Percentiles rank a stretch among this genome's conserved stretches.
These are phyloP conservation scores for Aethes cnicana DNA, from an alignment of 2,888 invertebrate genomes.

Conservation along the genomic window DNA sequence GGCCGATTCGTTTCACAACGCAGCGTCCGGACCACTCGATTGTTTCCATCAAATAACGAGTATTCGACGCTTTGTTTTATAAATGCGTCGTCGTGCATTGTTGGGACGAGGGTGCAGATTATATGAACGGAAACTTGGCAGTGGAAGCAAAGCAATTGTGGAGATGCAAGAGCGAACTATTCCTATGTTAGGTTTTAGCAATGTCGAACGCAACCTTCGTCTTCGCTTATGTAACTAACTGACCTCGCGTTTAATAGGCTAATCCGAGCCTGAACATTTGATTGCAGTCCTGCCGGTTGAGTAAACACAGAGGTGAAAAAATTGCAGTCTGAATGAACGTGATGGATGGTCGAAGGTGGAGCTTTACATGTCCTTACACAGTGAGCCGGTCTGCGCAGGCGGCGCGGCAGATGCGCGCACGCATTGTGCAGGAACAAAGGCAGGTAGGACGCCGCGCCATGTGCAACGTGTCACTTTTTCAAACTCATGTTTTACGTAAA, in stretches of 20 bases:
- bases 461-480: slow-evolving; percentile 80
- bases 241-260: slow-evolving; percentile 59
- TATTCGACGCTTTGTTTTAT: slow-evolving; percentile 68
- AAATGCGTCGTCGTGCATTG: slow-evolving; percentile 47
- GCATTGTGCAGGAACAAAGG: slow-evolving; percentile 76
- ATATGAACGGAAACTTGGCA: slow-evolving; percentile 25
- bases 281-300: slow-evolving; percentile 26
- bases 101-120: slow-evolving; percentile 41
- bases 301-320: slow-evolving; percentile 21
- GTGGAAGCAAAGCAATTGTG: slow-evolving; percentile 32
- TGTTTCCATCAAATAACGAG: slow-evolving; percentile 71
- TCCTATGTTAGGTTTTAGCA: slow-evolving; percentile 49
- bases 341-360: slow-evolving; percentile 46
- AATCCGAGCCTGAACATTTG: slow-evolving; percentile 32
- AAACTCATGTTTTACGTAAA: slow-evolving; percentile 71
- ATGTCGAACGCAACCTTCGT: slow-evolving; percentile 46
- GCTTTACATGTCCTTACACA: slow-evolving; percentile 40
- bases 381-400: slow-evolving; percentile 56
- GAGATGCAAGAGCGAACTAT: slow-evolving; percentile 27
- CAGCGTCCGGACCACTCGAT: slow-evolving; percentile 80
- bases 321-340: slow-evolving; percentile 42
- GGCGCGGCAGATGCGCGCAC: slow-evolving; percentile 72
- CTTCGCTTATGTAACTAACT: slow-evolving; percentile 65
- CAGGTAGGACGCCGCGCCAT: slow-evolving; percentile 76
- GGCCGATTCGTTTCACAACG: slow-evolving; percentile 69